Evolutionary conservation across 2,113 vertebrate genomes (phyloP).

Genomic region (Cynoglossus semilaevis): DNA sequence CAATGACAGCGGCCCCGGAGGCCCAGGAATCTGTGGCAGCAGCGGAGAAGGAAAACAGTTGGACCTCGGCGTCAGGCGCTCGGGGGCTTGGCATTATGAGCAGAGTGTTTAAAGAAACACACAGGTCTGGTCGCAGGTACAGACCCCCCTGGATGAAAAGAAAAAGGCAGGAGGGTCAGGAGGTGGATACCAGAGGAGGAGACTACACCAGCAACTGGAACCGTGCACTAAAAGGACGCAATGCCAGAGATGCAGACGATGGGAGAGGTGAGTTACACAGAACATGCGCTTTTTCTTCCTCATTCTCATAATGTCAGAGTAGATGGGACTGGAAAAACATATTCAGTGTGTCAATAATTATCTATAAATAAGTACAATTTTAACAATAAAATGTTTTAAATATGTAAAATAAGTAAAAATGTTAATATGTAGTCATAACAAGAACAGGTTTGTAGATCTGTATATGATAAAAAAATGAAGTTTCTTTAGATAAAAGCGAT

Average conservation of each 20-base stretch:
- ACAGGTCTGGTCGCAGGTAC: constrained; percentile 67
- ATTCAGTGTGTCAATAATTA: no score
- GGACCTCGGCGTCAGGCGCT: constrained; percentile 54
- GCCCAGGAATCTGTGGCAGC: constrained; percentile 56
- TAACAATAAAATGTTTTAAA: no score
- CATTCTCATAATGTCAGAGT: no score
- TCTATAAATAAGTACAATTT: no score
- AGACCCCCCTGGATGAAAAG: constrained; percentile 82
- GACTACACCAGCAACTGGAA: constrained; percentile 81
- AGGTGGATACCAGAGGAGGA: constrained; percentile 62
- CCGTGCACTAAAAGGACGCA: constrained; percentile 79
- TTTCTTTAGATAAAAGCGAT: no score
- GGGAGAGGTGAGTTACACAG: constrained; percentile 81
- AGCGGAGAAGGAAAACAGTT: constrained; percentile 32
- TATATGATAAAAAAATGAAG: no score
- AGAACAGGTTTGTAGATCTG: no score
- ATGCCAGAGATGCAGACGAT: constrained; percentile 83
- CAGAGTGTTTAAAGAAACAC: constrained; percentile 75
- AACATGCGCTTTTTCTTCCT: background rate
- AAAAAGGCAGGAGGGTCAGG: constrained; percentile 59
- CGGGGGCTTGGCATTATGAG: constrained; percentile 76
- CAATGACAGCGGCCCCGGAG: constrained; percentile 69
- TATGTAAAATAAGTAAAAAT: no score
- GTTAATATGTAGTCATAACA: no score
- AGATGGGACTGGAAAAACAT: no score